Evolutionary conservation across 1,140 invertebrate genomes (phyloP), one percentile per base, ranked within the genome.

Genomic region (Scaptomyza graminum): DNA sequence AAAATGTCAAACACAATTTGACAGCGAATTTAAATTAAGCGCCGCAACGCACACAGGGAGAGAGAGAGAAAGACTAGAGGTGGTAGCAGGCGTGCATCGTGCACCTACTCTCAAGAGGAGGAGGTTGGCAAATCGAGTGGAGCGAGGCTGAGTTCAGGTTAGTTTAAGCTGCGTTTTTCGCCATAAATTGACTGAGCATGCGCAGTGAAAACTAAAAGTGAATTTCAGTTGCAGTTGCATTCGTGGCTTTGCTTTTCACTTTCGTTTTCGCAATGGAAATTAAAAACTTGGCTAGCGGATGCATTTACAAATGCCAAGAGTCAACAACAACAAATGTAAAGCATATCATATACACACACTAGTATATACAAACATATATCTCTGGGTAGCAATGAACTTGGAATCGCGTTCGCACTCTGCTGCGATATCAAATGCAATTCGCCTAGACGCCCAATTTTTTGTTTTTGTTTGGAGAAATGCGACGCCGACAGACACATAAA

Each of bases 211-310:
- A 73, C 61, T 57, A 87, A 87, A 87, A 81, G 74, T 76, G 78
- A 76, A 87, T 87, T 78, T 61, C 13, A 34, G 31, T 34, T 72
- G 54, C 50, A 64, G 50, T 75, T 87, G 77, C 74, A 67, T 37
- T 56, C 34, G 43, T 50, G 25, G 68, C 52, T 84, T 87, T 73
- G 78, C 79, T 88, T 88, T 88, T 88, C 83, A 88, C 83, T 88
- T 88, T 88, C 83, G 79, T 88, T 88, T 87, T 79, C 66, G 80
- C 76, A 75, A 71, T 82, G 73, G 83, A 77, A 88, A 88, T 79
- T 81, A 75, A 81, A 88, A 74, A 88, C 83, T 88, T 88, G 84
- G 83, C 83, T 83, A 88, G 79, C 83, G 83, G 83, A 88, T 88
- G 83, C 83, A 84, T 66, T 65, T 73, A 65, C 72, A 70, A 76